Evolutionary conservation across 2,888 invertebrate genomes (phyloP), one percentile per base, ranked within the genome.

Genomic region (Melinaea marsaeus): DNA sequence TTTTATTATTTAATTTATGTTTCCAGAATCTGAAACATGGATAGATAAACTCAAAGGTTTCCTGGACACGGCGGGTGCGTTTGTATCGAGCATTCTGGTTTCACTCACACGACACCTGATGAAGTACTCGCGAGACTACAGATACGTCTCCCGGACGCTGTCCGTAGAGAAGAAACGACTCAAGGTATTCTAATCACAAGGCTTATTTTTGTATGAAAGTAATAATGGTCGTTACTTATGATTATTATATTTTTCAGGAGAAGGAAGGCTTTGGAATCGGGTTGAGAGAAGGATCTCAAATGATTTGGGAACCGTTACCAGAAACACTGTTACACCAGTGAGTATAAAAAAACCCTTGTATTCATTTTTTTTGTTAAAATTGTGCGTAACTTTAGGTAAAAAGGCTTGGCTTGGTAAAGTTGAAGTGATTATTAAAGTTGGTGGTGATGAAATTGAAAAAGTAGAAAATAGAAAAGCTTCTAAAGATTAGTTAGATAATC

Each of bases 111-210:
- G 93, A 61, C 93, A 95, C 74, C 90, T 99, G 63, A 97, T 99
- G 90, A 93, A 93, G 74, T 94, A 96, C 75, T 99, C 99, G 0
- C 93, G 95, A 61, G 98, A 99, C 84, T 99, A 99, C 86, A 93
- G 99, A 78, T 98, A 98, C 81, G 97, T 99, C 0, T 95, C 98
- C 34, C 94, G 94, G 72, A 95, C 97, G 37, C 92, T 99, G 61
- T 94, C 95, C 0, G 93, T 95, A 66, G 99, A 99, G 80, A 98
- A 98, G 88, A 95, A 95, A 83, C 88, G 93, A 62, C 87, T 98
- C 2, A 98, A 98, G 93, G 97, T 96, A 84, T 22, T 22, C 22
- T 22, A 22, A 22, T 22, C 70, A 42, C 13, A 5, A 2, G 5
- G 3, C 51, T 9, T 51, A 22, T 51, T 51, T 9, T 32, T 51